phyloP scores from a whole-genome alignment of 2,888 invertebrate genomes.

The Anthophora plumipes region DNA sequence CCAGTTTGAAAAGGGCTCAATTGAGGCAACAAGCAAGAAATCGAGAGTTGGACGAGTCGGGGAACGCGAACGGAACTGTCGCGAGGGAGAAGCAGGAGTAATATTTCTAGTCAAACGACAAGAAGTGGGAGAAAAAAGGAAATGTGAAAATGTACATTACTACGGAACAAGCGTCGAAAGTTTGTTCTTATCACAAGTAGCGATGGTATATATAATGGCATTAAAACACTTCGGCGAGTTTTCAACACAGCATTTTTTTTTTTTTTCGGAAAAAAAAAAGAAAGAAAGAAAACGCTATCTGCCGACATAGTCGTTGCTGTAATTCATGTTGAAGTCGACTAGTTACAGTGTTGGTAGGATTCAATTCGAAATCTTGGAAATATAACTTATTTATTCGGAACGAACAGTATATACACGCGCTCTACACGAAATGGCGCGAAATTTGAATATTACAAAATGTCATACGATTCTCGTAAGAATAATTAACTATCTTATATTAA shows the following conservation, averaged over 20 bases:
- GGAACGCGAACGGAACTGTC: constrained; percentile 56
- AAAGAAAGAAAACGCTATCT: constrained; percentile 47
- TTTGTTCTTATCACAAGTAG: constrained; percentile 24
- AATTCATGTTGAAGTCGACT: constrained; percentile 51
- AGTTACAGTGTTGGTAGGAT: constrained; percentile 51
- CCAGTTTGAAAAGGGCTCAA: constrained; percentile 93
- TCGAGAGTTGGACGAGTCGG: constrained; percentile 72
- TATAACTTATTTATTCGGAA: constrained; percentile 27
- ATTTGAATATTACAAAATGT: constrained; percentile 17
- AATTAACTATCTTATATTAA: constrained; percentile 69
- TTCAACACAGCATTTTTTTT: constrained; percentile 32
- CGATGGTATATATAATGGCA: constrained; percentile 21
- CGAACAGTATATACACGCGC: not conserved
- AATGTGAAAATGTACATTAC: constrained; percentile 38
- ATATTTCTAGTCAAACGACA: constrained; percentile 60
- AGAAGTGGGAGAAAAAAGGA: constrained; percentile 2
- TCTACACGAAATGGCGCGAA: not conserved
- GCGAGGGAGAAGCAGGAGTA: constrained; percentile 64
- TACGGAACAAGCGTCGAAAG: constrained; percentile 18
- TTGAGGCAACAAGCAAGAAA: constrained; percentile 88
- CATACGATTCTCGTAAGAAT: constrained; percentile 36
- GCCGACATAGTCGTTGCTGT: constrained; percentile 45
- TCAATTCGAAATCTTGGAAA: constrained; percentile 20
- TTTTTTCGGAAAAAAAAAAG: too few relatives aligned
- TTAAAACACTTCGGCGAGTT: constrained; percentile 32